Percentiles rank a stretch among this genome's conserved stretches.
Conservation (phyloP, 2,113 vertebrate genomes). For the Melanerpes formicivorus region DNA sequence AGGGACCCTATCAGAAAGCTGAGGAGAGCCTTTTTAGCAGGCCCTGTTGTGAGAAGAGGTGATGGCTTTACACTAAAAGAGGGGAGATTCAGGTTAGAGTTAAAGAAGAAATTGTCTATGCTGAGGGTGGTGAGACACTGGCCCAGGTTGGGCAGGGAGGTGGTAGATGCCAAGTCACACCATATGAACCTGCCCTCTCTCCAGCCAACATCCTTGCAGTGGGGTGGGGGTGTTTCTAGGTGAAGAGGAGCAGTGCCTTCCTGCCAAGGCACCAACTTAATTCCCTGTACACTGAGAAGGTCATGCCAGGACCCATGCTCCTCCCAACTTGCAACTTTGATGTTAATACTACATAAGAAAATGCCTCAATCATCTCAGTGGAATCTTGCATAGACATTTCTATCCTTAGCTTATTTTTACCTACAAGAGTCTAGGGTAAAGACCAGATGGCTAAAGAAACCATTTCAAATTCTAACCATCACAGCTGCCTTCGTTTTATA, state of each 20-base stretch:
- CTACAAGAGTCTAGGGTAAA: background rate
- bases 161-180: too few relatives aligned
- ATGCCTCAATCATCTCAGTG: background rate
- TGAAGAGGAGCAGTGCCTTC: fast-evolving
- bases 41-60: too few relatives aligned
- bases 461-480: constrained; percentile 5
- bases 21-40: too few relatives aligned
- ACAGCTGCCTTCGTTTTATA: constrained; percentile 65
- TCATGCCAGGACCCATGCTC: background rate
- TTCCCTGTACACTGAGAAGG: background rate
- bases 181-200: background rate
- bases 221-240: background rate
- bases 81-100: too few relatives aligned
- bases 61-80: too few relatives aligned
- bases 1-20: too few relatives aligned
- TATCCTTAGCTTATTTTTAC: background rate
- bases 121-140: too few relatives aligned
- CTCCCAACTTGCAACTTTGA: background rate
- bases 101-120: too few relatives aligned
- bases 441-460: constrained; percentile 22
- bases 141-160: too few relatives aligned
- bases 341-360: background rate
- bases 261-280: background rate
- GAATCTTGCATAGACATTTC: background rate
- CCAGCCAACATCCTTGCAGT: background rate